Conservation (phyloP, 2,113 vertebrate species). For the Microcebus griseorufus region DNA sequence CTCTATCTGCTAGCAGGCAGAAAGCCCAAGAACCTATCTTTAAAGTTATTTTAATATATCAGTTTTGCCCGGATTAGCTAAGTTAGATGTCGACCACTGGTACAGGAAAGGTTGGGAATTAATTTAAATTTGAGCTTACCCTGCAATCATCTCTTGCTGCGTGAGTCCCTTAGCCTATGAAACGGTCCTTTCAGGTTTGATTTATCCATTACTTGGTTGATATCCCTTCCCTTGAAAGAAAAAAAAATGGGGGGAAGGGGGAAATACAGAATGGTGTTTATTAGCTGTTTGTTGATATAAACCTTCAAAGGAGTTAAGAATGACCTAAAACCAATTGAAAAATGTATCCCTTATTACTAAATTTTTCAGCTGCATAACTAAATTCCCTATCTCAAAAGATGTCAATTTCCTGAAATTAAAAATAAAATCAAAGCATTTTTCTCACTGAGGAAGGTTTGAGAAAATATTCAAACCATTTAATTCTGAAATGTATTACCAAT, state of each 20-base stretch:
- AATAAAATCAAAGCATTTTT: slow-evolving; percentile 17
- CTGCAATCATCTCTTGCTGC: slow-evolving; percentile 51
- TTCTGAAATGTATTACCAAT: slow-evolving; percentile 5
- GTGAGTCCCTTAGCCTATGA: neutral
- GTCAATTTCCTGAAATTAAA: slow-evolving; percentile 46
- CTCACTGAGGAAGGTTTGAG: neutral
- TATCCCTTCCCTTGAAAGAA: neutral
- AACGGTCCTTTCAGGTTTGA: slow-evolving; percentile 48
- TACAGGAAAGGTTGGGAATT: slow-evolving; percentile 43
- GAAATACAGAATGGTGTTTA: neutral
- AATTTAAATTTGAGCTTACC: slow-evolving; percentile 72
- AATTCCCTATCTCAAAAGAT: slow-evolving; percentile 32
- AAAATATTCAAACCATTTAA: neutral
- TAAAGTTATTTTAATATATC: slow-evolving; percentile 51
- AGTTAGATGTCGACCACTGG: neutral
- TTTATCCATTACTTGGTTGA: slow-evolving; percentile 52
- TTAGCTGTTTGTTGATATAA: neutral
- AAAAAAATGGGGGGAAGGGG: rapidly evolving
- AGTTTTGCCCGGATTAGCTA: slow-evolving; percentile 53
- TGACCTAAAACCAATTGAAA: neutral
- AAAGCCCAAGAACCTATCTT: slow-evolving; percentile 58
- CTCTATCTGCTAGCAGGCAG: slow-evolving; percentile 47
- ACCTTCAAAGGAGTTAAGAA: neutral
- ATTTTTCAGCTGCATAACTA: neutral
- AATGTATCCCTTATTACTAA: neutral